Evolutionary conservation across 2,113 vertebrate genomes (phyloP).

Genomic region (Apistogramma diplotaenia): DNA sequence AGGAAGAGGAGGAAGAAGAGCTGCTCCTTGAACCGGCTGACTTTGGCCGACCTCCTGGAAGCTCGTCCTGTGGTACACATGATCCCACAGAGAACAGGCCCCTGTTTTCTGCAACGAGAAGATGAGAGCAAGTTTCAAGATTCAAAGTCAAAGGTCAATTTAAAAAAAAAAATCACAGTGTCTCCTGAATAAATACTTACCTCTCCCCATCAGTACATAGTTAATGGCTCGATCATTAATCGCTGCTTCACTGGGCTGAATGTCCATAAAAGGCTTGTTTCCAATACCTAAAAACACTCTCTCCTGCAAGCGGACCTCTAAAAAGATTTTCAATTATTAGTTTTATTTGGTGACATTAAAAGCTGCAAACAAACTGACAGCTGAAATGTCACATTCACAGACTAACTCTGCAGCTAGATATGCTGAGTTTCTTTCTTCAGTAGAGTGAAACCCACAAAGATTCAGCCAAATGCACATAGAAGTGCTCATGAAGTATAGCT

Average conservation of each 20-base stretch:
- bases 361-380: not conserved
- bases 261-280: conserved; percentile 81
- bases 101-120: conserved; percentile 64
- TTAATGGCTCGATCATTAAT: conserved; percentile 78
- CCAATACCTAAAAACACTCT: conserved; percentile 82
- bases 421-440: not conserved
- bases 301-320: conserved; percentile 82
- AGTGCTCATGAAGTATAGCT: not conserved
- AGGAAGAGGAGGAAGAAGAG: conserved; percentile 77
- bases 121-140: not conserved
- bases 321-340: too few relatives aligned
- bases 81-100: conserved; percentile 22
- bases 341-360: not conserved
- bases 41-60: conserved; percentile 56
- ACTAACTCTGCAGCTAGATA: not conserved
- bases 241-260: conserved; percentile 80
- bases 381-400: not conserved
- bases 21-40: conserved; percentile 74
- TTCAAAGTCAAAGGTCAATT: not conserved
- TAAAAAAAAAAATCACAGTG: not conserved
- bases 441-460: not conserved
- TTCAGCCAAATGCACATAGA: not conserved
- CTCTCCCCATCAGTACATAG: conserved; percentile 69
- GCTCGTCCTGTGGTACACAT: conserved; percentile 9
- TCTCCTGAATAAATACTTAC: conserved; percentile 29